phyloP scores from a whole-genome alignment of 2,797 vertebrate genomes.

The Sebastes hopkinsi region DNA sequence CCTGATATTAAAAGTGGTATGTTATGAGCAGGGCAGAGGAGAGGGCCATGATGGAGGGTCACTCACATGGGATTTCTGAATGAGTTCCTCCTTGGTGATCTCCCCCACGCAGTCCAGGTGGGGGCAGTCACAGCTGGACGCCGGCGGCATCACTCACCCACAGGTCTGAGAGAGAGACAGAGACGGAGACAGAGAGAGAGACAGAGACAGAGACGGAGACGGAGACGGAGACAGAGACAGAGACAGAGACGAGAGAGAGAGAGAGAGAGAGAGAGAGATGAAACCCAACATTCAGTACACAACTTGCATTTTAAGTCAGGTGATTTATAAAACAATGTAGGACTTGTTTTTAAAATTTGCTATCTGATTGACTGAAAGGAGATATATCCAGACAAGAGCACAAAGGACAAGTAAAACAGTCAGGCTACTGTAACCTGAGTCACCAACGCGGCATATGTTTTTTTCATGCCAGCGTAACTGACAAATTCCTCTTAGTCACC shows the following conservation, averaged over 20 bases:
- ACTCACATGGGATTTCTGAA: conserved; percentile 98
- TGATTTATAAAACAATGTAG: not conserved
- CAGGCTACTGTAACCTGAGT: conserved; percentile 31
- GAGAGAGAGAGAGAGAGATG: not conserved
- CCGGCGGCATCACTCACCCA: conserved; percentile 83
- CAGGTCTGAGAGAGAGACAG: conserved; percentile 11
- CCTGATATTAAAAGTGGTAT: not conserved
- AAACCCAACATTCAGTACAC: not conserved
- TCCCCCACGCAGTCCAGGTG: conserved; percentile 98
- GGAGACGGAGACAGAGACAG: not conserved
- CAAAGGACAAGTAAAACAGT: not conserved
- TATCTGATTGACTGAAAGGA: not conserved
- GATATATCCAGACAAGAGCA: not conserved
- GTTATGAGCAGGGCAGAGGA: not conserved
- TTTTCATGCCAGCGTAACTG: not conserved
- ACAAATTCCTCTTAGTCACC: conserved; percentile 30
- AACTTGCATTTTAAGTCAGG: not conserved
- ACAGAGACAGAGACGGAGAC: not conserved
- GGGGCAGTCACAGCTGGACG: conserved; percentile 86
- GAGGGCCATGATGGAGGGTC: not conserved
- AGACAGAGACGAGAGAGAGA: not conserved
- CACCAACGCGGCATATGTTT: not conserved
- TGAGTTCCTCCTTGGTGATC: conserved; percentile 97
- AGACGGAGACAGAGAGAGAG: not conserved
- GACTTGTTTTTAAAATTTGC: not conserved